phyloP scores from a whole-genome alignment of 1,140 invertebrate genomes.

The Magallana ariakensis region DNA sequence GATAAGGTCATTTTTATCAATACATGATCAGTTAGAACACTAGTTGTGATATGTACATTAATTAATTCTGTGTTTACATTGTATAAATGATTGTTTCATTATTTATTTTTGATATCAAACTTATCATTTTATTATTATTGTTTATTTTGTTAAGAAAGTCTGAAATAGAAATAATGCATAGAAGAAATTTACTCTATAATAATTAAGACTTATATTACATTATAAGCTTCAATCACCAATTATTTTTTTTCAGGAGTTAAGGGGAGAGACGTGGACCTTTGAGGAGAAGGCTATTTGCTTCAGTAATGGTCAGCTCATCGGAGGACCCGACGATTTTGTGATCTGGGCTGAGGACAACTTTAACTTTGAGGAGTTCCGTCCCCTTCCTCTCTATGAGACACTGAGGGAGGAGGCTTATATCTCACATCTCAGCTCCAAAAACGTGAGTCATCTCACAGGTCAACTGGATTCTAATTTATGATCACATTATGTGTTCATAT shows the following conservation, averaged over 20 bases:
- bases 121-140: no score
- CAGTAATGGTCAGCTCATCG: conserved; percentile 75
- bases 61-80: no score
- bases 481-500: neutral
- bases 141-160: no score
- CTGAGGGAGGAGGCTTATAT: conserved; percentile 77
- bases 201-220: no score
- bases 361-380: conserved; percentile 78
- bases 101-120: no score
- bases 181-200: no score
- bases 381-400: conserved; percentile 73
- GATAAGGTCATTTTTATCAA: no score
- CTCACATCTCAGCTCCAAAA: conserved; percentile 73
- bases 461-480: neutral
- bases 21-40: no score
- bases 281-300: conserved; percentile 77
- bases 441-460: conserved; percentile 64
- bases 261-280: conserved; percentile 79
- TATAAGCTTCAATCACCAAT: no score
- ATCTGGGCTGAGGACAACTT: conserved; percentile 76
- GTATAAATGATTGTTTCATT: no score
- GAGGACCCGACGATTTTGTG: conserved; percentile 74
- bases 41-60: no score
- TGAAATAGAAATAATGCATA: no score
- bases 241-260: conserved; percentile 69